Percentiles rank a stretch among this genome's conserved stretches.
phyloP scores from a whole-genome alignment of 2,113 vertebrate genomes.

The Dipodomys stephensi region DNA sequence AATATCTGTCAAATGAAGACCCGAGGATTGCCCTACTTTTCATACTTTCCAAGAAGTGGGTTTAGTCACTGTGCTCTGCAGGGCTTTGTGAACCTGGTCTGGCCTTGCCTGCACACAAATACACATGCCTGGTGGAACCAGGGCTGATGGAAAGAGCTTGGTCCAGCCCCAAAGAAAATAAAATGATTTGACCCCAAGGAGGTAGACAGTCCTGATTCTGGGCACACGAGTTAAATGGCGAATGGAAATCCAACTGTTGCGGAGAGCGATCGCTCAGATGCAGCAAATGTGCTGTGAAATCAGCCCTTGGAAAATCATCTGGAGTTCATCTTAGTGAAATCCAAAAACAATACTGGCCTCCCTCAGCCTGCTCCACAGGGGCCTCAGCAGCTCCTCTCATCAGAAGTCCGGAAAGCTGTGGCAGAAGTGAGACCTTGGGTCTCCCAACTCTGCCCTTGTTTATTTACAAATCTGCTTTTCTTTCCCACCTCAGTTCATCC shows the following conservation, averaged over 20 bases:
- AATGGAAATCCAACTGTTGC: constrained; percentile 69
- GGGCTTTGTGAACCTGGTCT: constrained; percentile 35
- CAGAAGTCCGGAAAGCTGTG: constrained; percentile 68
- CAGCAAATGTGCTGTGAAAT: constrained; percentile 70
- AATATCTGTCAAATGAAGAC: background rate
- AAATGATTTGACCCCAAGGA: constrained; percentile 66
- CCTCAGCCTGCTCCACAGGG: constrained; percentile 51
- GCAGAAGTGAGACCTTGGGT: constrained; percentile 50
- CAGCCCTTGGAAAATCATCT: constrained; percentile 77
- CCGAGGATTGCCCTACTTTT: background rate
- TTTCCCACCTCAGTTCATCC: constrained; percentile 19
- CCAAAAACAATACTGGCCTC: constrained; percentile 66
- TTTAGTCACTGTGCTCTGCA: background rate
- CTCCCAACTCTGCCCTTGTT: constrained; percentile 64
- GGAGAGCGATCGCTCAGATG: constrained; percentile 77
- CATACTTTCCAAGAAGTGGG: background rate
- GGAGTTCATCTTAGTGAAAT: constrained; percentile 77
- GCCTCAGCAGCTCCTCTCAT: constrained; percentile 17
- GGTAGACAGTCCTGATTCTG: constrained; percentile 66
- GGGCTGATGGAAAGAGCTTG: constrained; percentile 62
- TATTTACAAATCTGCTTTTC: constrained; percentile 54
- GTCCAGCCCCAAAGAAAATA: constrained; percentile 74
- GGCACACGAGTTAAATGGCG: constrained; percentile 44
- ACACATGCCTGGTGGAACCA: constrained; percentile 57
- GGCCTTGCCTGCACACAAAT: constrained; percentile 35